Percentiles rank a stretch among this genome's conserved stretches.
These are phyloP conservation scores for Nautilus pompilius DNA, from an alignment of 1,140 invertebrate species.

Conservation along the genomic window DNA sequence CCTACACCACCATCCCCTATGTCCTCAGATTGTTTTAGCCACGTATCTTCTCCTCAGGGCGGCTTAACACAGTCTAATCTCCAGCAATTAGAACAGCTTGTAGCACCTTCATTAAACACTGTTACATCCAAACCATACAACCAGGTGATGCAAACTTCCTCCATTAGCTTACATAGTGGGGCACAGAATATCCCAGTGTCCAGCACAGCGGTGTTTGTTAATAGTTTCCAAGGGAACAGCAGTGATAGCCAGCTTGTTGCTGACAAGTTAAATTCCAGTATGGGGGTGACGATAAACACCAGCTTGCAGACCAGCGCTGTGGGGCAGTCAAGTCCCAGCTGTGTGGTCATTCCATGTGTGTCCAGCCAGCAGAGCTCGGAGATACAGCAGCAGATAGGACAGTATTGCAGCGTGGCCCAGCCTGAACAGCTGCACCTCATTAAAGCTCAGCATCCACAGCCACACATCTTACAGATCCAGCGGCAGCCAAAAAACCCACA, in stretches of 20 bases:
- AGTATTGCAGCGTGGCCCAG: too few relatives aligned
- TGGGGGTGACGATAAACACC: constrained; percentile 1
- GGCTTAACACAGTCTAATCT: background rate
- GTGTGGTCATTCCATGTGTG: constrained; percentile 3
- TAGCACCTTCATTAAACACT: background rate
- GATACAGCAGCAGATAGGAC: constrained; percentile 10
- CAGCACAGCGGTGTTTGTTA: background rate
- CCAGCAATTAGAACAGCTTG: background rate
- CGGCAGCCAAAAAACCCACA: constrained; percentile 10
- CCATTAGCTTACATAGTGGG: background rate
- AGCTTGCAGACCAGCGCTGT: background rate
- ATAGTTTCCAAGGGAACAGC: background rate
- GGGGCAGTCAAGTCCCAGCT: background rate
- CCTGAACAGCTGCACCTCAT: too few relatives aligned
- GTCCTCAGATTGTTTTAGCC: background rate
- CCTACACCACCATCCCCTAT: background rate
- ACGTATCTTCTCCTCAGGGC: background rate
- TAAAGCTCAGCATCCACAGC: too few relatives aligned
- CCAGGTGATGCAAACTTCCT: background rate
- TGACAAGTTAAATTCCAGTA: constrained; percentile 2
- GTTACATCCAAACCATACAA: background rate
- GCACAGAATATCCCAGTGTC: background rate
- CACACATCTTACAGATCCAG: too few relatives aligned
- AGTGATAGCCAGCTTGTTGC: background rate
- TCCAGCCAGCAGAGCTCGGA: constrained; percentile 1